These are phyloP conservation scores for Planococcus citri DNA, from an alignment of 1,140 invertebrate species.

Conservation along the genomic window DNA sequence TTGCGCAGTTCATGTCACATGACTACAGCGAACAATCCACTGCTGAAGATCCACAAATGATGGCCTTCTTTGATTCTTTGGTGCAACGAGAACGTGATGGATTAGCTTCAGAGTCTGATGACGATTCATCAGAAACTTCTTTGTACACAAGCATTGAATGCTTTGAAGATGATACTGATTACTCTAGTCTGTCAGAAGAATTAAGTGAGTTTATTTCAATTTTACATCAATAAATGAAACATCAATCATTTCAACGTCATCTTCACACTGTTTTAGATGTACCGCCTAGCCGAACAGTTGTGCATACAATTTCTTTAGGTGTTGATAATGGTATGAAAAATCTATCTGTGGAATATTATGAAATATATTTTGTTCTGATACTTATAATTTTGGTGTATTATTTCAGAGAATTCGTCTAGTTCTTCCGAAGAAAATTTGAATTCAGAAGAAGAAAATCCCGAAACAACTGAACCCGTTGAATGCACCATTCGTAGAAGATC, in stretches of 20 bases:
- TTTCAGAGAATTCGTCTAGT: not conserved
- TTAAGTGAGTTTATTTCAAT: not conserved
- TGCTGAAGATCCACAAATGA: slow-evolving; percentile 83
- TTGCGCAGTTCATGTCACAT: slow-evolving; percentile 57
- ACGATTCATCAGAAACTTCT: not conserved
- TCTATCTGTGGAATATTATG: too few relatives aligned
- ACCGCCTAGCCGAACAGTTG: too few relatives aligned
- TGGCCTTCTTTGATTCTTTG: slow-evolving; percentile 90
- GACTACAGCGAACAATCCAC: slow-evolving; percentile 73
- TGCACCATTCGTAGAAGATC: not conserved
- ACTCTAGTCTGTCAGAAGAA: not conserved
- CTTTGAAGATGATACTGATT: not conserved
- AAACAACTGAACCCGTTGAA: not conserved
- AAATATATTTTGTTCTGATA: too few relatives aligned
- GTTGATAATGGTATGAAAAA: too few relatives aligned
- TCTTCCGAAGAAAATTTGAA: not conserved
- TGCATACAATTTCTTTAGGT: too few relatives aligned
- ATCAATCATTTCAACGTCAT: too few relatives aligned
- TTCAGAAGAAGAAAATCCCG: not conserved
- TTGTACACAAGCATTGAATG: not conserved
- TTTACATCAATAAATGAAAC: too few relatives aligned
- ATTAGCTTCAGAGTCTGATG: slow-evolving; percentile 23
- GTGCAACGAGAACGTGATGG: slow-evolving; percentile 41
- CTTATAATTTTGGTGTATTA: too few relatives aligned
- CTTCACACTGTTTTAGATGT: too few relatives aligned